Base-by-base conservation (phyloP, 2,888 invertebrate genomes). In the Stenoptilia bipunctidactyla region DNA sequence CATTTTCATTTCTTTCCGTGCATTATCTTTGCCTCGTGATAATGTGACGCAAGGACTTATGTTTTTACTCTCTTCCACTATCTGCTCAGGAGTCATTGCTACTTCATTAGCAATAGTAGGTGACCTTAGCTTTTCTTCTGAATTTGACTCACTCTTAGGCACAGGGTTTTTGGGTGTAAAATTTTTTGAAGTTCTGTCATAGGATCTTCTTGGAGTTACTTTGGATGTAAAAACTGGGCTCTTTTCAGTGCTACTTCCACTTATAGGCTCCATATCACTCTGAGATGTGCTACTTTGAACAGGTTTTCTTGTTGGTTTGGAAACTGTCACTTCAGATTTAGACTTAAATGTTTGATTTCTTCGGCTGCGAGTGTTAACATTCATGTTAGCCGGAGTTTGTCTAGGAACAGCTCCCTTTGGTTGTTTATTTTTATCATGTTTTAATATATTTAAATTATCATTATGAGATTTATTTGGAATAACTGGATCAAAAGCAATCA, bases 11-110 rank as follows among this genome's bases (percentile, higher is more conserved):
- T 90, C 89, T 36, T 71, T 84, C 25, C 87, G 68, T 0, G 86
- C 86, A 48, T 85, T 88, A 1, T 66, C 73, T 49, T 89, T 90
- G 0, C 89, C 89, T 14, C 89, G 63, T 0, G 87, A 87, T 39
- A 85, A 53, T 1, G 87, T 88, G 0, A 90, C 83, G 56, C 80
- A 87, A 0, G 88, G 89, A 45, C 87, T 87, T 0, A 83, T 65
- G 39, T 69, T 79, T 15, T 45, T 36, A 13, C 34, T 13, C 38
- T 61, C 60, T 4, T 64, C 61, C 0, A 39, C 40, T n/a, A 64
- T 61, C 43, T 70, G 64, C 27, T 68, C 63, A 0, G 73, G 76
- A n/a, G 73, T 76, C 51, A 56, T 49, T 0, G 36, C 40, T 1
- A 43, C 33, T 36, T 56, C 52, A 0, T 44, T 40, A 1, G 49